Evolutionary conservation across 1,140 invertebrate species (phyloP), one percentile per base, ranked within the genome.

Genomic region (Pseudomyrmex cubaensis): DNA sequence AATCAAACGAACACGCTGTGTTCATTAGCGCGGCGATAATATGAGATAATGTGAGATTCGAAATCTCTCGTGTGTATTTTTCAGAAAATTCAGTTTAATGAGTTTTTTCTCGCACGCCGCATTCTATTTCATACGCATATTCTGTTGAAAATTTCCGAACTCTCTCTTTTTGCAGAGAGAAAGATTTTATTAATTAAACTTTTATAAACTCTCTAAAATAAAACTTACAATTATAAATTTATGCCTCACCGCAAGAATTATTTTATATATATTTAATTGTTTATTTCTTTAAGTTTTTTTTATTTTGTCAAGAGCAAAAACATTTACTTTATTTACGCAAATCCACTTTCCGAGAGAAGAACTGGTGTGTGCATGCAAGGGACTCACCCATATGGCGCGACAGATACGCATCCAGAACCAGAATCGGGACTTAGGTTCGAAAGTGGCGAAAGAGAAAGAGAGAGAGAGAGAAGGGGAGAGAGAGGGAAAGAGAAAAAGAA

Each of bases 351-450:
- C 62, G 82, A 35, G 5, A 35, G 66, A 88, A 84, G 50, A 25
- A 25, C 25, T 25, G 25, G 22, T 48, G 46, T 13, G 35, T 56
- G 46, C 15, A 17, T 48, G 67, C 20, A 35, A 54, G 17, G 61
- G 17, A 54, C 20, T 56, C 48, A 66, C 57, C 69, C 83, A 82
- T 86, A 88, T 86, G 76, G 74, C 52, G 15, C 25, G 57, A 17
- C 9, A 56, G 75, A 70, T 76, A 88, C 56, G 80, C 62, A 75
- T 63, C n/a, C 83, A 87, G 61, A 77, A 85, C 62, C 66, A 56
- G 80, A 88, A 85, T 67, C 67, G 52, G 17, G 52, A 86, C 80
- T 75, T 22, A 61, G 80, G 78, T 89, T 76, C 64, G 74, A 64
- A 17, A 82, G 72, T n/a, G 35, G 25, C 25, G 35, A 35, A 35